These are phyloP conservation scores for Lipophrys pholis DNA, from an alignment of 2,113 vertebrate genomes.

Conservation along the genomic window DNA sequence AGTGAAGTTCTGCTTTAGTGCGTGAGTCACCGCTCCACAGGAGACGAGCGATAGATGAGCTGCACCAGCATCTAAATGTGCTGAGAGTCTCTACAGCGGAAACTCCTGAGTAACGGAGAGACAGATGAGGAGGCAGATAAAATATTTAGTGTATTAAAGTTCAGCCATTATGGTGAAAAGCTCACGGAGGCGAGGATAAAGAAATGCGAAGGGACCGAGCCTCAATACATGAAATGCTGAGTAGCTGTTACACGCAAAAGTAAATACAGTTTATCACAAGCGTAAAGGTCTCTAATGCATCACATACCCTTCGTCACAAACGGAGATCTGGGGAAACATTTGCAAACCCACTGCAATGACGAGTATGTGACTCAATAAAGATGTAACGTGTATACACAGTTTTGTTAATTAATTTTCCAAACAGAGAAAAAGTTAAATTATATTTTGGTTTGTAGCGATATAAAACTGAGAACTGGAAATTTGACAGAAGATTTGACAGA, in stretches of 20 bases:
- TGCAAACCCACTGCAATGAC: not conserved
- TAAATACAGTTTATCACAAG: not conserved
- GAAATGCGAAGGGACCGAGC: not conserved
- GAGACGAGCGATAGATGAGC: conserved; percentile 25
- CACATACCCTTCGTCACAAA: not conserved
- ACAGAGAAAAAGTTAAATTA: no score
- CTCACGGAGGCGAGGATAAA: not conserved
- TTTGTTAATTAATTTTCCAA: no score
- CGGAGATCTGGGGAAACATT: not conserved
- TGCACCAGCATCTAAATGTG: not conserved
- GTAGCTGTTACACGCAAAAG: not conserved
- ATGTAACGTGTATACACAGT: not conserved
- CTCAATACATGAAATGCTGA: not conserved
- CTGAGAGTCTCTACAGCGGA: conserved; percentile 11
- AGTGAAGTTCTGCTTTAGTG: conserved; percentile 9
- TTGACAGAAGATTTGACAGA: no score
- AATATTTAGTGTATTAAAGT: conserved; percentile 49
- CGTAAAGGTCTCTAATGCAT: not conserved
- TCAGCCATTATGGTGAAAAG: not conserved
- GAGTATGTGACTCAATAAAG: no score
- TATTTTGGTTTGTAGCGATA: no score
- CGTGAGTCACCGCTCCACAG: conserved; percentile 45
- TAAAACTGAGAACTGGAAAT: no score
- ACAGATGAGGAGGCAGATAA: conserved; percentile 25
- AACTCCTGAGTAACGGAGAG: conserved; percentile 8